Base-by-base conservation (phyloP, 2,888 invertebrate species). In the Creontiades dilutus region DNA sequence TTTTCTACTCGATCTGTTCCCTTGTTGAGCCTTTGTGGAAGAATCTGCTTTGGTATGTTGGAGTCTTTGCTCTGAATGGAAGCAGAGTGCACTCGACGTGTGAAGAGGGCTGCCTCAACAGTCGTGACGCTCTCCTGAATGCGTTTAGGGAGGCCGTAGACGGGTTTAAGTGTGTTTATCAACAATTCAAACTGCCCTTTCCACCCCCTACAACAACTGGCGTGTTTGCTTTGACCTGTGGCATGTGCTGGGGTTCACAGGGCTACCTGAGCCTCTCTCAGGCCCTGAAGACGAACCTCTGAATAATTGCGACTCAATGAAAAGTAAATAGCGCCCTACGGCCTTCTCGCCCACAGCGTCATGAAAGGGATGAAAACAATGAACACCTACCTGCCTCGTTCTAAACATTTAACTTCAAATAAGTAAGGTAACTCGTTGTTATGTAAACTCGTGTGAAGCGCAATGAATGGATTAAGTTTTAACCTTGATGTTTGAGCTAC, bases 91-190 rank as follows among this genome's bases (percentile, higher is more conserved):
- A 86, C 75, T 86, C 75, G 86, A 75, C 68, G 23, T 13, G 76
- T 13, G 47, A 46, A 37, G 76, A 47, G 55, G 86, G 86, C 47
- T n/a, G 16, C 37, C 27, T 82, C 23, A 4, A 13, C n/a, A 76
- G 19, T 86, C 86, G 86, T 86, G 86, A 86, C 75, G 68, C 57
- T 19, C 68, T 14, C 19, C 76, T 86, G 86, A 86, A 86, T 86
- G 86, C 85, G 85, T 86, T 86, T 86, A 75, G 76, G 28, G 61
- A 19, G 19, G n/a, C 76, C 19, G 75, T 86, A 86, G 86, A 86
- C 86, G 46, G 86, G 86, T 86, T 86, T 86, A 86, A 86, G 86
- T 86, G 86, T 86, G 86, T 86, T 86, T 86, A 86, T 86, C 86
- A 86, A 86, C 86, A 86, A 86, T 86, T 86, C 86, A 86, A 86